Base-by-base conservation (phyloP, 1,140 invertebrate genomes). In the Drosophila lacertosa region DNA sequence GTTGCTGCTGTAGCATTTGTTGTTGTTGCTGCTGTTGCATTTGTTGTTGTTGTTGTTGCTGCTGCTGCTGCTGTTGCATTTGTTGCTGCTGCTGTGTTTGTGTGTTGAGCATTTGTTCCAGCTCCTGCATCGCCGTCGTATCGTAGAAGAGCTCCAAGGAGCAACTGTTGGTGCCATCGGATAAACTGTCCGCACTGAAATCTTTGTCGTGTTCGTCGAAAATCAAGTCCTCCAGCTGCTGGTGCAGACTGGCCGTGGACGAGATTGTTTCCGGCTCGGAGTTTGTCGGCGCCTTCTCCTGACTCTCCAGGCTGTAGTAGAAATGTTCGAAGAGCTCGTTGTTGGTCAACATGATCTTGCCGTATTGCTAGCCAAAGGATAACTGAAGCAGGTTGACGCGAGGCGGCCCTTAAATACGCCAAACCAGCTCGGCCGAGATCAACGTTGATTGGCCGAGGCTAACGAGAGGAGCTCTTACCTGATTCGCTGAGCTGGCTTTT, bases 311-410 rank as follows among this genome's bases (percentile, higher is more conserved):
- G 32, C 50, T 58, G 39, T 48, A 89, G 60, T 73, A 89, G 16
- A 88, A 89, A 16, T 89, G 83, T 37, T 89, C 64, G 54, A 82
- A 44, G 18, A 76, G 45, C 16, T 88, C 83, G 75, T 79, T 76
- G 77, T 89, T 83, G 15, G 82, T 82, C 77, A 82, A 69, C 82
- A 86, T 86, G 77, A 53, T 86, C n/a, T 16, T 5, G 1, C 37
- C 2, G 35, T 63, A 15, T 65, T 29, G 47, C 62, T 37, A 45
- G 47, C 47, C 65, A 47, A 74, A 80, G 78, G 83, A 89, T 82
- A 89, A 89, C 83, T 89, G 83, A 77, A 32, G 54, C 16, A 20
- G 26, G 10, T 4, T 9, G 40, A 11, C 45, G 35, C 0, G n/a
- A 16, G 9, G 6, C 0, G 37, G 18, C 16, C n/a, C 55, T 80